Evolutionary conservation across 2,113 vertebrate species (phyloP).

Genomic region (Lates calcarifer): DNA sequence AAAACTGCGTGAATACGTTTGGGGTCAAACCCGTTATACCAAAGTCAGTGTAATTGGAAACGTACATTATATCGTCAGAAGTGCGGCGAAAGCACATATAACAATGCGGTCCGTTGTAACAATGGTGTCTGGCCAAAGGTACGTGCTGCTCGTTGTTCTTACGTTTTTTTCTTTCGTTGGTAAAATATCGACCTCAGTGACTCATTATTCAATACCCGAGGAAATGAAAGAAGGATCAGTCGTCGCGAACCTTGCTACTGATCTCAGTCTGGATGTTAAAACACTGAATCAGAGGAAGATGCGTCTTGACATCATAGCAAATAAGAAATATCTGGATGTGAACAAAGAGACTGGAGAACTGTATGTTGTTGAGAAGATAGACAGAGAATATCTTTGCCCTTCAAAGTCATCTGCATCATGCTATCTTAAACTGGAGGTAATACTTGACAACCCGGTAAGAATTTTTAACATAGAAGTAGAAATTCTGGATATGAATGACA

Average conservation of each 20-base stretch:
- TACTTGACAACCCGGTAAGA: conserved; percentile 55
- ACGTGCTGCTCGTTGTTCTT: background rate
- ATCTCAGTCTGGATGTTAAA: conserved; percentile 79
- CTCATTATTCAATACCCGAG: conserved; percentile 81
- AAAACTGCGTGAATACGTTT: rapidly evolving
- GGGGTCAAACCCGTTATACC: rapidly evolving
- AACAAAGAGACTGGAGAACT: conserved; percentile 85
- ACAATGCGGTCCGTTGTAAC: background rate
- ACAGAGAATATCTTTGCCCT: conserved; percentile 75
- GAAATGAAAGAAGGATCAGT: conserved; percentile 84
- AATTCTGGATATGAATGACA: conserved; percentile 74
- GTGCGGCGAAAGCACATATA: background rate
- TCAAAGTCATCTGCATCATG: conserved; percentile 48
- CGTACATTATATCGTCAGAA: background rate
- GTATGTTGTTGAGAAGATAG: conserved; percentile 76
- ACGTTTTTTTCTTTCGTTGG: background rate
- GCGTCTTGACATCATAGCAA: conserved; percentile 55
- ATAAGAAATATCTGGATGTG: conserved; percentile 83
- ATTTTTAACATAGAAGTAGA: conserved; percentile 72
- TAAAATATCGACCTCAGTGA: conserved; percentile 36
- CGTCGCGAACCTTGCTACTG: conserved; percentile 82
- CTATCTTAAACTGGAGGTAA: conserved; percentile 48
- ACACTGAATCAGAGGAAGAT: conserved; percentile 70
- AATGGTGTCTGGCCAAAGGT: background rate
- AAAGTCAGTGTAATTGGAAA: background rate